Base-by-base conservation (phyloP, 2,888 invertebrate genomes). In the Erebia palarica region DNA sequence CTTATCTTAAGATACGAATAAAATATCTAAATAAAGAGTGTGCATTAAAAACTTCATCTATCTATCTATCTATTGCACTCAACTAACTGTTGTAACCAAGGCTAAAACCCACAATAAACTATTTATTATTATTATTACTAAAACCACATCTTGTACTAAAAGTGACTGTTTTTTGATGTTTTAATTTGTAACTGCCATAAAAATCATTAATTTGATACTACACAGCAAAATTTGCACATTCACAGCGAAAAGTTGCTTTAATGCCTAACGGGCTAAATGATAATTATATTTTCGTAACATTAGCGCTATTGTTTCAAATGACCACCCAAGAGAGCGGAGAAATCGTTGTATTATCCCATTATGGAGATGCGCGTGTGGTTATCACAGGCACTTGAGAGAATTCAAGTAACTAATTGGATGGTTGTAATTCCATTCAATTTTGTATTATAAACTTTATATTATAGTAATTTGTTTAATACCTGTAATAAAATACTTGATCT, bases 241-340 rank as follows among this genome's bases (percentile, higher is more conserved):
- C n/a, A 14, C 49, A 14, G 21, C 47, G 44, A 14, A 14, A 49
- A 14, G 49, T 72, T 70, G 57, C 68, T 61, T 65, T 65, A 72
- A 59, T 61, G 51, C 36, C 51, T 49, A 68, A 68, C 61, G 61
- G 21, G 21, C 49, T 59, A 42, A 69, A 63, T 51, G 59, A 59
- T 64, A 65, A 60, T 55, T 44, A 55, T 55, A 58, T 65, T 61
- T 65, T 65, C 68, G 53, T 61, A 68, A 68, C 44, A 57, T 65
- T 64, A 49, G 73, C 84, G 73, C 84, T 77, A 84, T 87, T 87
- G 87, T 88, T 83, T 84, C 82, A 81, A 83, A 80, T 84, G 84
- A 82, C 82, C 83, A 83, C 78, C 78, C 84, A 82, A 65, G 27
- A 13, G 36, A 83, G 78, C 85, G 84, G 79, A 81, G 84, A 87